Percentiles rank a stretch among this genome's conserved stretches.
Evolutionary conservation across 2,113 vertebrate species (phyloP).

Genomic region (Saguinus imperator): DNA sequence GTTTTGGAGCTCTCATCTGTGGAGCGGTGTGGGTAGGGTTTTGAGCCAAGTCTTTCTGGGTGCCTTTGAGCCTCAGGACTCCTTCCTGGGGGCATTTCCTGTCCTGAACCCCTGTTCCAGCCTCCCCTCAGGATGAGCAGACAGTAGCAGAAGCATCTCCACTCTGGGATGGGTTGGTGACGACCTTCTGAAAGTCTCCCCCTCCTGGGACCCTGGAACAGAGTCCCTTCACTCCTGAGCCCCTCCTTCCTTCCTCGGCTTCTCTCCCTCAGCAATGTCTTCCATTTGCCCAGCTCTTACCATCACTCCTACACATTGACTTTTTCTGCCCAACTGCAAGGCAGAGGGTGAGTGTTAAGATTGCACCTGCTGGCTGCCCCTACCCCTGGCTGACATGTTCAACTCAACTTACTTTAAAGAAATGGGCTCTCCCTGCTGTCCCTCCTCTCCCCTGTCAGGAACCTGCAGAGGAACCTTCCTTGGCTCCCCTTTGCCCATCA

Average conservation of each 20-base stretch:
- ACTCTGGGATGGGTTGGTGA: background rate
- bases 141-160: background rate
- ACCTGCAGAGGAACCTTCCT: background rate
- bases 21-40: background rate
- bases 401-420: background rate
- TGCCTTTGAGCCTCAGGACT: background rate
- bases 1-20: background rate
- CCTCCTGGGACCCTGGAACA: background rate
- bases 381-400: background rate
- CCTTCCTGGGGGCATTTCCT: background rate
- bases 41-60: background rate
- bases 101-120: background rate
- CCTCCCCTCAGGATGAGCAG: background rate
- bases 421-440: background rate
- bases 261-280: background rate
- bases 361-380: background rate
- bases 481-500: background rate
- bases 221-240: background rate
- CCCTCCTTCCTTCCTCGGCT: background rate
- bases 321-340: background rate
- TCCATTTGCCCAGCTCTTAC: background rate
- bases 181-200: background rate
- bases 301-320: background rate
- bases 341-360: background rate
- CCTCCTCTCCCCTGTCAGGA: too few relatives aligned